These are phyloP conservation scores for Pherbina coryleti DNA, from an alignment of 2,888 invertebrate genomes.

Conservation along the genomic window DNA sequence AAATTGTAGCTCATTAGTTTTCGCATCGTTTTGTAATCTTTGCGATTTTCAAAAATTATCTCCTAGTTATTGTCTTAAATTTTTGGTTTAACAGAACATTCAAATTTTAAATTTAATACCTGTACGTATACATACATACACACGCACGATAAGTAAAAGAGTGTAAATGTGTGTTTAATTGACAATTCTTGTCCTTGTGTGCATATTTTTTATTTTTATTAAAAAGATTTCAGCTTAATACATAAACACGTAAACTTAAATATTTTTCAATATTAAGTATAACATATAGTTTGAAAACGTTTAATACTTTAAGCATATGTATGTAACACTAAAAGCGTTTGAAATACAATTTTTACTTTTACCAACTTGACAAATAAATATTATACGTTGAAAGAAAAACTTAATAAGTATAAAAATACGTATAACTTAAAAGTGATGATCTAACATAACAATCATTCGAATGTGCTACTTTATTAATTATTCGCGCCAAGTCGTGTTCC, in stretches of 20 bases:
- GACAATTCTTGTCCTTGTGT: conserved; percentile 30
- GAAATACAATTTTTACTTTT: conserved; percentile 6
- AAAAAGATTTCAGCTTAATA: conserved; percentile 2
- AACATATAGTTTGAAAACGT: not conserved
- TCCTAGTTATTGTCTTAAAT: conserved; percentile 61
- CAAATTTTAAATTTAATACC: conserved; percentile 20
- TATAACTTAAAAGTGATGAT: not conserved
- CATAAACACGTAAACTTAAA: conserved; percentile 2
- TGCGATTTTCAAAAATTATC: conserved; percentile 50
- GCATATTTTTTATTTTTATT: not conserved
- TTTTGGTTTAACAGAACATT: conserved; percentile 48
- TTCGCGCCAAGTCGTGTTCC: conserved; percentile 27
- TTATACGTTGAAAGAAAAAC: not conserved
- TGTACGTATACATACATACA: conserved; percentile 30
- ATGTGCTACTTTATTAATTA: not conserved
- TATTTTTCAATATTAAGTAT: conserved; percentile 10
- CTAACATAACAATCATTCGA: not conserved
- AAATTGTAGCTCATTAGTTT: conserved; percentile 4
- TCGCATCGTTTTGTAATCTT: conserved; percentile 6
- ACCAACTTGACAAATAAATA: conserved; percentile 19
- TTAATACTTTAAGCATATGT: conserved; percentile 27
- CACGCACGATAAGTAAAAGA: not conserved
- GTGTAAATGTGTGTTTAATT: conserved; percentile 31
- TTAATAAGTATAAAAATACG: not conserved
- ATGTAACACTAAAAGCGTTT: conserved; percentile 24